A percentile compares a stretch with the other conserved stretches of the same genome.
phyloP scores from a whole-genome alignment of 2,888 invertebrate species.

The Lithophane socia region DNA sequence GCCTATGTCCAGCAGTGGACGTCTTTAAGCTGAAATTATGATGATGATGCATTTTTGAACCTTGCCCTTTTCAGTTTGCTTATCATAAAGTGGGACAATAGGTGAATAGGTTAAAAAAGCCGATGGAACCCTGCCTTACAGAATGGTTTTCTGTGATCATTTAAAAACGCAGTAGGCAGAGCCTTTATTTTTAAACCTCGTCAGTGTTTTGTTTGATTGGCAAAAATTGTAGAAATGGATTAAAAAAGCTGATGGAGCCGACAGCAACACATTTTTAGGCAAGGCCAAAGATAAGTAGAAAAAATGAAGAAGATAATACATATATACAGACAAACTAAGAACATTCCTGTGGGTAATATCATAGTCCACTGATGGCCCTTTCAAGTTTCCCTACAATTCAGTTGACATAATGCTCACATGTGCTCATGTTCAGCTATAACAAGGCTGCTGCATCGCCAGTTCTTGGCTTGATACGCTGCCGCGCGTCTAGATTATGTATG shows the following conservation, averaged over 20 bases:
- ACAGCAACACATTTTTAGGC: neutral
- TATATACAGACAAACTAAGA: too few species aligned
- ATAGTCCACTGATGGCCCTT: neutral
- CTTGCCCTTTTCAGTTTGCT: too few species aligned
- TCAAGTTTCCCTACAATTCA: neutral
- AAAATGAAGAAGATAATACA: neutral
- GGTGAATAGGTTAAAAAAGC: too few species aligned
- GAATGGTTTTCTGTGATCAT: neutral
- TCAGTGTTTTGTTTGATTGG: neutral
- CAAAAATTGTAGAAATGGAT: neutral
- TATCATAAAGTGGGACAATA: neutral
- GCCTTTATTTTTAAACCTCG: neutral
- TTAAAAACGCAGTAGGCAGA: neutral
- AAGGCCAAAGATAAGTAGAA: neutral
- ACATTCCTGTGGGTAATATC: neutral
- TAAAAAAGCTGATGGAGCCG: neutral
- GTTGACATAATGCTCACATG: too few species aligned
- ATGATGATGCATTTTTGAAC: neutral
- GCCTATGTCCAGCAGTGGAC: too few species aligned
- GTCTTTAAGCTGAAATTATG: too few species aligned
- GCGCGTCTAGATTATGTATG: too few species aligned
- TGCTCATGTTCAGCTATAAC: too few species aligned
- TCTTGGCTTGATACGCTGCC: too few species aligned
- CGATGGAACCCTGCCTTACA: neutral
- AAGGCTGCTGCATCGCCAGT: too few species aligned